Percentiles rank a stretch among this genome's conserved stretches.
Evolutionary conservation across 2,888 invertebrate genomes (phyloP).

Genomic region (Leptinotarsa peninsularis): DNA sequence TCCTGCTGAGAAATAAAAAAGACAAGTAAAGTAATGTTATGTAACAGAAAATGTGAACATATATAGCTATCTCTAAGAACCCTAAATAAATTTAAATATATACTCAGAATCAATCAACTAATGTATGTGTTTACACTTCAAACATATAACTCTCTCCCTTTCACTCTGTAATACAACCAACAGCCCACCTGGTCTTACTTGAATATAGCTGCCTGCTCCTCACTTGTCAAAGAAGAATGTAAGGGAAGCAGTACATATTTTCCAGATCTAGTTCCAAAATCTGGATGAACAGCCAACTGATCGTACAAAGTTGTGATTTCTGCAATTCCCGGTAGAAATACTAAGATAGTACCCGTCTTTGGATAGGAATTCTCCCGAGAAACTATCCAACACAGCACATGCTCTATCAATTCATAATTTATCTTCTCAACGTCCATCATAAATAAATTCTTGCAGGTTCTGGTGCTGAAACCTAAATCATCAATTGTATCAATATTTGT

Average conservation of each 20-base stretch:
- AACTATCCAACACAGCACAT: constrained; percentile 77
- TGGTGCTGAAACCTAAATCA: constrained; percentile 69
- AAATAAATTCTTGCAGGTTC: constrained; percentile 79
- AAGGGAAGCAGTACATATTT: constrained; percentile 83
- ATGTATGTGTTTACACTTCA: too few species aligned
- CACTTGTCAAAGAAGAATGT: constrained; percentile 86
- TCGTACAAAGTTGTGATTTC: constrained; percentile 82
- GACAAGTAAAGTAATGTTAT: too few species aligned
- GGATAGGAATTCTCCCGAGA: constrained; percentile 78
- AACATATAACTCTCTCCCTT: too few species aligned
- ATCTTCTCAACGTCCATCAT: constrained; percentile 83
- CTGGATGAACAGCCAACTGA: constrained; percentile 73
- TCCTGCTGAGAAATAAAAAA: too few species aligned
- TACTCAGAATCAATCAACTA: background rate
- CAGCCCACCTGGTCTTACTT: constrained; percentile 7
- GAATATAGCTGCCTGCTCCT: constrained; percentile 73
- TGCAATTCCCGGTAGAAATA: constrained; percentile 83
- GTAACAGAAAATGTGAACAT: too few species aligned
- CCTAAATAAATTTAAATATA: too few species aligned
- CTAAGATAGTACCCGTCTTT: constrained; percentile 79
- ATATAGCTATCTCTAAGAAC: too few species aligned
- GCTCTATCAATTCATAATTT: constrained; percentile 82
- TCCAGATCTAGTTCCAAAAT: constrained; percentile 74
- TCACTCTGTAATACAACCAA: background rate
- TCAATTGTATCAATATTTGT: background rate